A percentile compares a stretch with the other conserved stretches of the same genome.
Conservation (phyloP, 1,140 invertebrate genomes). For the Drosophila quadrilineata region DNA sequence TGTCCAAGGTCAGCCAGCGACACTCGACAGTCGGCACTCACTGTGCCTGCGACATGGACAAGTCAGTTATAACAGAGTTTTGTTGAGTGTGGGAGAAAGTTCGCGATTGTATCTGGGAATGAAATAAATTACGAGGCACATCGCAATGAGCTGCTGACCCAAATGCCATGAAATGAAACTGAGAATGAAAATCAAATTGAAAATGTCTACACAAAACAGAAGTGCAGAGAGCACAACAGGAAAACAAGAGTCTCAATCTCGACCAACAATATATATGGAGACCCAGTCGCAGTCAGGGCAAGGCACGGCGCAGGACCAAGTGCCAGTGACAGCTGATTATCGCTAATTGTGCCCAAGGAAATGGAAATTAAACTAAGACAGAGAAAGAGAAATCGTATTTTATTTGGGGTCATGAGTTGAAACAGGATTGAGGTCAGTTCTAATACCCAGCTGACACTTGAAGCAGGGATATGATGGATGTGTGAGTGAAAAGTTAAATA, state of each 20-base stretch:
- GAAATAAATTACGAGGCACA: slow-evolving; percentile 68
- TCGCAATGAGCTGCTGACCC: slow-evolving; percentile 61
- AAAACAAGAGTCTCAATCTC: no score
- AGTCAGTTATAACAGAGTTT: slow-evolving; percentile 53
- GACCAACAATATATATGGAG: no score
- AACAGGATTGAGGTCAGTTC: slow-evolving; percentile 1
- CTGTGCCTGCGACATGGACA: not conserved
- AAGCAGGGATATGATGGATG: no score
- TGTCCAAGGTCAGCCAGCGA: slow-evolving; percentile 60
- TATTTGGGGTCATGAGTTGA: not conserved
- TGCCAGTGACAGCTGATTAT: slow-evolving; percentile 59
- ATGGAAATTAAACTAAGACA: slow-evolving; percentile 53
- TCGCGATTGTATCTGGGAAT: slow-evolving; percentile 61
- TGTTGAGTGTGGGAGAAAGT: slow-evolving; percentile 32
- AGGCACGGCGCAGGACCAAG: not conserved
- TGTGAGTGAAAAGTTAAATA: no score
- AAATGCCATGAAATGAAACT: slow-evolving; percentile 43
- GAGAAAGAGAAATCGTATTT: not conserved
- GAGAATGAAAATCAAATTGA: slow-evolving; percentile 27
- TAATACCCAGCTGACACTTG: no score
- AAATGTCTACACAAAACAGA: slow-evolving; percentile 32
- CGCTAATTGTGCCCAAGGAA: slow-evolving; percentile 68
- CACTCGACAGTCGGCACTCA: slow-evolving; percentile 41
- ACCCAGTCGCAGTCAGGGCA: not conserved
- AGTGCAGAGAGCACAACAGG: no score